A percentile compares a stretch with the other conserved stretches of the same genome.
Evolutionary conservation across 2,113 vertebrate genomes (phyloP).

Genomic region (Tinamus guttatus): DNA sequence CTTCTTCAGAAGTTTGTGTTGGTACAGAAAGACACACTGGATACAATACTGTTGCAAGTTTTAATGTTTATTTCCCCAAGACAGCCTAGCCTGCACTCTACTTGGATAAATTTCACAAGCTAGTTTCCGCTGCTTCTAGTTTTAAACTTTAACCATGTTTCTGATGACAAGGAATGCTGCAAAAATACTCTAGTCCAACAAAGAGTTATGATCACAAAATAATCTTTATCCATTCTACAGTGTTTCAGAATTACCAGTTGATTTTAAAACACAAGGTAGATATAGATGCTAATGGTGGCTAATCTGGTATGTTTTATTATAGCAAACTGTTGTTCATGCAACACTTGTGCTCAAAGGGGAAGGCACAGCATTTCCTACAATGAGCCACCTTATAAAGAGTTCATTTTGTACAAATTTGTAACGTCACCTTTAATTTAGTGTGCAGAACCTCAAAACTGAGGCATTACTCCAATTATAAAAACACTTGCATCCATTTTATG

Average conservation of each 20-base stretch:
- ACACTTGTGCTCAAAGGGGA: conserved; percentile 90
- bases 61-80: conserved; percentile 99
- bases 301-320: conserved; percentile 86
- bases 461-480: conserved; percentile 88
- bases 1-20: rapidly evolving
- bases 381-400: conserved; percentile 90
- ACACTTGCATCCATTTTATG: conserved; percentile 83
- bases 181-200: conserved; percentile 97
- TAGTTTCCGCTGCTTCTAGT: conserved; percentile 88
- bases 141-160: conserved; percentile 95
- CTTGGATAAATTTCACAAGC: conserved; percentile 91
- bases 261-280: conserved; percentile 90
- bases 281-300: conserved; percentile 87
- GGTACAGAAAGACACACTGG: conserved; percentile 24
- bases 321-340: conserved; percentile 93
- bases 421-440: conserved; percentile 81
- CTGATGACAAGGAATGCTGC: conserved; percentile 99
- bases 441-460: conserved; percentile 85
- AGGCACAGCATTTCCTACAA: conserved; percentile 89
- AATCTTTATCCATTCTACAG: conserved; percentile 97
- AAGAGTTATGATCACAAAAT: conserved; percentile 98
- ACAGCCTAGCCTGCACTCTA: conserved; percentile 95
- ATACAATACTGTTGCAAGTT: conserved; percentile 82
- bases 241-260: conserved; percentile 90
- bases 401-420: conserved; percentile 83